Evolutionary conservation across 1,140 invertebrate species (phyloP), one percentile per base, ranked within the genome.

Genomic region (Trachelipus rathkii): DNA sequence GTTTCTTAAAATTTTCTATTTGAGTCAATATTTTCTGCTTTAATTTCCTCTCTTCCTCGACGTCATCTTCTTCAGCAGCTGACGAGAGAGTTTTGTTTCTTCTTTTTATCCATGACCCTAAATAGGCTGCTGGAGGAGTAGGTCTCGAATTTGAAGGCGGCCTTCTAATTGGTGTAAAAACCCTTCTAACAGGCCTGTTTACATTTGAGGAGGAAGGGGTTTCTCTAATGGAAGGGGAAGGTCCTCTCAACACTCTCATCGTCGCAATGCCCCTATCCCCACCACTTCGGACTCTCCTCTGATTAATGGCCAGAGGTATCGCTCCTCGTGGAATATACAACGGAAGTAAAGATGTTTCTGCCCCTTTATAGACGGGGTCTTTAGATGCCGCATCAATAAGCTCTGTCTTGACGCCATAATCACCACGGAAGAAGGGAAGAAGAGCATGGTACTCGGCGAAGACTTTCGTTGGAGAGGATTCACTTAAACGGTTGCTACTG

Each of bases 301-400:
- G 11, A 19, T 60, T 60, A 15, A 60, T 60, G 19, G 50, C 19
- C 19, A 60, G 19, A 7, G 77, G 79, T 24, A 81, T 75, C 9
- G 79, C 79, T 23, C 77, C 77, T 24, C 75, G 73, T 11, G 79
- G 79, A 71, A 81, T 81, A 70, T 81, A 81, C n/a, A 81, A 69
- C 7, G 79, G 79, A 10, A 81, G 74, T n/a, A 81, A 60, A 46
- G 78, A 44, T 0, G 79, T 81, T 23, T 78, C 79, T 8, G 77
- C 73, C 7, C 79, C 79, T 44, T 69, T 66, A 60, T 81, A 81
- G 44, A 78, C 79, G 6, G 79, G 79, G 19, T 81, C 79, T 46
- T 77, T 21, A 50, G 44, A 66, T 10, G 77, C 79, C 44, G 77
- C 79, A 23, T 69, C 77, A 15, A 74, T 70, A 46, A 78, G 70